Base-by-base conservation (phyloP, 2,113 vertebrate genomes). In the Scomber japonicus region DNA sequence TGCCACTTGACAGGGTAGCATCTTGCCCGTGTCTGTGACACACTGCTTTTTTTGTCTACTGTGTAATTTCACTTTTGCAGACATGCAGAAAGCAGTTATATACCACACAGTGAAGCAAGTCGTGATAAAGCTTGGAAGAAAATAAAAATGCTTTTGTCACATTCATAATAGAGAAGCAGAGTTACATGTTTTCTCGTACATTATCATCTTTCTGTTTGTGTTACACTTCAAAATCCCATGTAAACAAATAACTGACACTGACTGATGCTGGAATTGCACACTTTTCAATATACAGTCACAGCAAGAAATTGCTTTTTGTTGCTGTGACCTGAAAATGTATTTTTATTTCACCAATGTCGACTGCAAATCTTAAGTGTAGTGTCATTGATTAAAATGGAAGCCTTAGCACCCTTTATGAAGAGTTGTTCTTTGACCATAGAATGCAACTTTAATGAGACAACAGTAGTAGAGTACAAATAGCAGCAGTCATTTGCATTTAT, bases 1-100 rank as follows among this genome's bases (percentile, higher is more conserved):
- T 93, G 89, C 60, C 67, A 78, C 85, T 81, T 93, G 93, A 95
- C 94, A 95, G 88, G 86, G 73, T 57, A 80, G 85, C 90, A 92
- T 93, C 92, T 92, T 92, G 78, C 70, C 83, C 78, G 71, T 88
- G 73, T 92, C 87, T 91, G 80, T 82, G 84, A 74, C 91, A 88
- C 87, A 69, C 90, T 85, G 91, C 78, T 90, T 92, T 93, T 50
- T 30, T 66, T 11, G 82, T 91, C 76, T 80, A 80, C 71, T 81
- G 79, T 64, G 73, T 89, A 72, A 84, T 92, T 93, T 75, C 60
- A 83, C 83, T 91, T 89, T 86, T 85, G 66, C 81, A 92, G 84
- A 95, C 88, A 21, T 86, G 91, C 82, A 30, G 79, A 86, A 86
- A 86, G 82, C 67, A 63, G 66, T 86, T 89, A 71, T 19, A 30